Percentiles rank a stretch among this genome's conserved stretches.
These are phyloP conservation scores for Macrosteles quadrilineatus DNA, from an alignment of 1,140 invertebrate species.

Conservation along the genomic window DNA sequence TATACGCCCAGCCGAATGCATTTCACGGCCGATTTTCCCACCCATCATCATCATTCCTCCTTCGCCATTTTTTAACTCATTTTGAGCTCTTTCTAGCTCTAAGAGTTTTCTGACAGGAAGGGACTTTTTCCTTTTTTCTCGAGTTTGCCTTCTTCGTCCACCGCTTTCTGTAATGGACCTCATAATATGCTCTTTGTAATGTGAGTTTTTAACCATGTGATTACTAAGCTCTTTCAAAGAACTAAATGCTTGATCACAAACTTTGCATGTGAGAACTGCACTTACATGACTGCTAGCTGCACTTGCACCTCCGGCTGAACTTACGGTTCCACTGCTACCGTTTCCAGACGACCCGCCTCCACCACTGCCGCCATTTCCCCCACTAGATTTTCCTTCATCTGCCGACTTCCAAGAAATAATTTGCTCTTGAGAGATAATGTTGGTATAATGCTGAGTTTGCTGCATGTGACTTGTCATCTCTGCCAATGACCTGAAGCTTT, in stretches of 20 bases:
- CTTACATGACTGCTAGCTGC: conserved; percentile 86
- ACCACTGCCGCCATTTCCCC: conserved; percentile 42
- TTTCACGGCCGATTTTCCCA: conserved; percentile 51
- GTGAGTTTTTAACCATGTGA: conserved; percentile 98
- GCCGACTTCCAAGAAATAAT: conserved; percentile 95
- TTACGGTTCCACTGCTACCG: conserved; percentile 52
- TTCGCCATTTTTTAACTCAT: conserved; percentile 83
- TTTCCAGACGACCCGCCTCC: conserved; percentile 41
- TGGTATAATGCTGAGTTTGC: conserved; percentile 97
- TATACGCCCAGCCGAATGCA: conserved; percentile 59
- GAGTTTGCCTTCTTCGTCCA: conserved; percentile 75
- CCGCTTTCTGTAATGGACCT: conserved; percentile 85
- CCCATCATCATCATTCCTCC: conserved; percentile 38
- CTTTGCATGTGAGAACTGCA: conserved; percentile 96
- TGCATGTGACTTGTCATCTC: conserved; percentile 99
- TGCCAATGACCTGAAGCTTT: conserved; percentile 92
- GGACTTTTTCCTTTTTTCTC: conserved; percentile 92
- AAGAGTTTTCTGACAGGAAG: conserved; percentile 87
- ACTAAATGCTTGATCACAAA: conserved; percentile 94
- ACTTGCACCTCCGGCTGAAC: conserved; percentile 52
- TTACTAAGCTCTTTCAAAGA: conserved; percentile 94
- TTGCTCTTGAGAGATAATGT: conserved; percentile 95
- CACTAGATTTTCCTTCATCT: conserved; percentile 69
- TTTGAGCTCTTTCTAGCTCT: conserved; percentile 84
- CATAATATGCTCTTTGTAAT: conserved; percentile 96